Conservation (phyloP, 2,888 invertebrate species). For the Pyrocoelia pectoralis region DNA sequence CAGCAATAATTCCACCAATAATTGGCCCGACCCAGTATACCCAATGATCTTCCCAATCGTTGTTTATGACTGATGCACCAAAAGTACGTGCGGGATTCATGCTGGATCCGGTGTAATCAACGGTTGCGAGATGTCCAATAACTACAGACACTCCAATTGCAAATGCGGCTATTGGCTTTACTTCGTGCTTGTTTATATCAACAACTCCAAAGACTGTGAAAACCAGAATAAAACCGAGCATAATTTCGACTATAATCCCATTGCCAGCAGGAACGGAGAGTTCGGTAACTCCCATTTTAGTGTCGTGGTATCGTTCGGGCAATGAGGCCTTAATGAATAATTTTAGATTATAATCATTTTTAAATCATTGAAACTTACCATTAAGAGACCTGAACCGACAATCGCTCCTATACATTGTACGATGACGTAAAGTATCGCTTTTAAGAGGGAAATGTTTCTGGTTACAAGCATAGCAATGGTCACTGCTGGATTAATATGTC, state of each 20-base stretch:
- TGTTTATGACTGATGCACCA: slow-evolving; percentile 83
- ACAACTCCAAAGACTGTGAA: slow-evolving; percentile 90
- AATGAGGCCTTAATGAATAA: slow-evolving; percentile 68
- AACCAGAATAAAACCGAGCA: slow-evolving; percentile 88
- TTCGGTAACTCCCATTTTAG: slow-evolving; percentile 73
- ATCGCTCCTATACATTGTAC: slow-evolving; percentile 86
- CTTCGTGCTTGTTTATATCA: slow-evolving; percentile 80
- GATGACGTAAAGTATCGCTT: slow-evolving; percentile 80
- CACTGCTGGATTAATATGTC: slow-evolving; percentile 93
- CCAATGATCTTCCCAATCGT: slow-evolving; percentile 83
- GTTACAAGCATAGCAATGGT: slow-evolving; percentile 81
- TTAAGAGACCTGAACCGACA: slow-evolving; percentile 78
- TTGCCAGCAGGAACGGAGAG: slow-evolving; percentile 73
- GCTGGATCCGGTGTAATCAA: slow-evolving; percentile 86
- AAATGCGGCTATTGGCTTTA: slow-evolving; percentile 82
- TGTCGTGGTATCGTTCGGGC: slow-evolving; percentile 68
- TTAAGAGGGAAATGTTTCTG: slow-evolving; percentile 78
- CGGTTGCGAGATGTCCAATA: slow-evolving; percentile 83
- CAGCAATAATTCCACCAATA: slow-evolving; percentile 80
- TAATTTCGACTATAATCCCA: slow-evolving; percentile 89
- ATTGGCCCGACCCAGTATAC: slow-evolving; percentile 92
- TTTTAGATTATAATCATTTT: neutral
- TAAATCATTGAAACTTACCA: slow-evolving; percentile 58
- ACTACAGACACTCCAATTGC: slow-evolving; percentile 89
- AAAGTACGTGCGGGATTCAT: slow-evolving; percentile 94